Evolutionary conservation across 2,797 vertebrate genomes (phyloP), one percentile per base, ranked within the genome.

Genomic region (Phyllotis vaccarum): DNA sequence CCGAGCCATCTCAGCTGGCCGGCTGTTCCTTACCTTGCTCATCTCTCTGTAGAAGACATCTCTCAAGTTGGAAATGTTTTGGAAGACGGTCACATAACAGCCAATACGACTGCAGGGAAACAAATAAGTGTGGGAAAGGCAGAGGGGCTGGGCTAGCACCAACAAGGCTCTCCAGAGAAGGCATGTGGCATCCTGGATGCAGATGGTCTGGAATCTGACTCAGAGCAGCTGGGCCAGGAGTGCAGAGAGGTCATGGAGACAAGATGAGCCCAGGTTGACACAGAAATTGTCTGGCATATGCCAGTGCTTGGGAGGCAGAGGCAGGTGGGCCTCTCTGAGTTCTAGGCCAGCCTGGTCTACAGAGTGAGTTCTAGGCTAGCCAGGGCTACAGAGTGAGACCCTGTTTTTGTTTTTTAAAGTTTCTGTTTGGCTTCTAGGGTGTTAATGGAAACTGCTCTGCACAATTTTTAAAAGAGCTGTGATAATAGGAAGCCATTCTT

Each of bases 11-110:
- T 70, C 58, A 72, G 6, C 6, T 72, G 85, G 14, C 21, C 46
- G 52, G 34, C 6, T 24, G n/a, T 64, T 37, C 62, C 98, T 86
- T 95, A 99, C 99, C 98, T 99, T 99, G 97, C 98, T 99, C 99
- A 99, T 99, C 98, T 99, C 99, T 91, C 99, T 99, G 95, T 99
- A 99, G 98, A 99, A 99, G 97, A 98, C 99, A 5, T 99, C 99
- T 2, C 99, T 98, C 97, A 99, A 96, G 97, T 98, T 99, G 94
- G 99, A 99, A 96, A 99, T 97, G 92, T 99, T 99, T 93, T 99
- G 99, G 98, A 99, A 99, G 95, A 99, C 99, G 10, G 99, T 98
- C 90, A 99, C 97, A 2, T 99, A 99, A 98, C 99, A 99, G 97
- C 99, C 99, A 40, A 99, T 98, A 29, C 99, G 99, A 97, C 99